These are phyloP conservation scores for Lepidocyrtoides sp. DNA, from an alignment of 2,888 invertebrate species.

Conservation along the genomic window DNA sequence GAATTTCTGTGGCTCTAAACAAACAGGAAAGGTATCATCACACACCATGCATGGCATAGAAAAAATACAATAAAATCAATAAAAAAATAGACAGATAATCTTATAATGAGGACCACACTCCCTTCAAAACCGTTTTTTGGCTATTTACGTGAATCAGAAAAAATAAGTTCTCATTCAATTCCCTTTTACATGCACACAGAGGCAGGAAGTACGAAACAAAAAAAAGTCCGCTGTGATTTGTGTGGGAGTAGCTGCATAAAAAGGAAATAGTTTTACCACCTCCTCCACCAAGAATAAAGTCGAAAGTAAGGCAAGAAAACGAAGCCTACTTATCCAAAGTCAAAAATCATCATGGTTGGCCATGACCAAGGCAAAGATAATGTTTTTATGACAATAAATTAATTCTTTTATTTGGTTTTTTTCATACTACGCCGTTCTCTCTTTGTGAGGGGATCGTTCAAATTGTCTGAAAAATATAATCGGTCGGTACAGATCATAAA, in stretches of 20 bases:
- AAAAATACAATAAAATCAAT: conserved; percentile 32
- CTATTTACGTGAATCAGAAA: conserved; percentile 55
- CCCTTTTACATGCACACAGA: not conserved
- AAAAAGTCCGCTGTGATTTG: not conserved
- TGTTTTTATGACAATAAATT: conserved; percentile 55
- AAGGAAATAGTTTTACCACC: conserved; percentile 27
- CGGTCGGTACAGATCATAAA: no score
- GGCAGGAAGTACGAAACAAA: conserved; percentile 26
- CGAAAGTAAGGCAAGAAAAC: not conserved
- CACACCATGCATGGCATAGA: not conserved
- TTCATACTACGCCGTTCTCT: not conserved
- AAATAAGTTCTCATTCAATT: conserved; percentile 49
- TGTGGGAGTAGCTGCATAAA: conserved; percentile 15
- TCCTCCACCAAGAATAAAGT: not conserved
- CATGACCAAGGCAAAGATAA: conserved; percentile 62
- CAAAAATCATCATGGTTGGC: conserved; percentile 37
- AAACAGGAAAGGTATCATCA: conserved; percentile 58
- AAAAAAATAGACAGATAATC: not conserved
- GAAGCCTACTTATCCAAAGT: not conserved
- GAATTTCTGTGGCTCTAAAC: conserved; percentile 19
- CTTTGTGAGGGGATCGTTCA: not conserved
- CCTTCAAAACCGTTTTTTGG: not conserved
- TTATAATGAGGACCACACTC: not conserved
- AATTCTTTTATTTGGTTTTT: not conserved
- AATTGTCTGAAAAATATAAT: not conserved